Base-by-base conservation (phyloP, 2,888 invertebrate genomes). In the Platerodrilus igneus region DNA sequence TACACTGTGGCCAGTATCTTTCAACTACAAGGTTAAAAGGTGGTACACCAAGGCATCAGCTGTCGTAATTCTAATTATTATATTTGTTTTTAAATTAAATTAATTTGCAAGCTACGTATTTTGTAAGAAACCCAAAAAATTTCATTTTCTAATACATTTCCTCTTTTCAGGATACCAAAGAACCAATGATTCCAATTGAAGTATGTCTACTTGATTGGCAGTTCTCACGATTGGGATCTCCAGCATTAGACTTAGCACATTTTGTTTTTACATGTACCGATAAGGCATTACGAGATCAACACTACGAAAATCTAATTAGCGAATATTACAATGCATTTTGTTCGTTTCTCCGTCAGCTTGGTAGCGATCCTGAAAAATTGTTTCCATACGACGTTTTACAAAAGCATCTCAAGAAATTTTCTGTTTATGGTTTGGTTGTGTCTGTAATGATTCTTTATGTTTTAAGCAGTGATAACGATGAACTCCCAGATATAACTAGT, bases 191-290 rank as follows among this genome's bases (percentile, higher is more conserved):
- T 13, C 59, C 58, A 31, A 54, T 56, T 4, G 36, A 52, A n/a
- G 18, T 58, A 5, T 55, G 55, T 31, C 41, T 58, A 9, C 29
- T 60, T 8, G 59, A 60, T 29, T 60, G 58, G 51, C 59, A 60
- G 43, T 33, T 58, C n/a, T 40, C 51, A 4, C 44, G 53, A 5
- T 39, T 47, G 20, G 51, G 51, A 4, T 53, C 58, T 1, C 58
- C 58, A 2, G 60, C 50, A 4, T 37, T 56, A 14, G 66, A 66
- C 37, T 41, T 66, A 30, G 41, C 56, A 2, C 62, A 64, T 33
- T 50, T 62, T 41, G 33, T 66, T 7, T 63, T 58, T 39, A 56
- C 57, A 4, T 53, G 52, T 32, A 42, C 53, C 14, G 46, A 50
- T 8, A 47, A 50, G 8, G 41, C 54, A 15, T 45, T 55, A 9